Base-by-base conservation (phyloP, 2,797 vertebrate genomes). In the Cetoscarus ocellatus region DNA sequence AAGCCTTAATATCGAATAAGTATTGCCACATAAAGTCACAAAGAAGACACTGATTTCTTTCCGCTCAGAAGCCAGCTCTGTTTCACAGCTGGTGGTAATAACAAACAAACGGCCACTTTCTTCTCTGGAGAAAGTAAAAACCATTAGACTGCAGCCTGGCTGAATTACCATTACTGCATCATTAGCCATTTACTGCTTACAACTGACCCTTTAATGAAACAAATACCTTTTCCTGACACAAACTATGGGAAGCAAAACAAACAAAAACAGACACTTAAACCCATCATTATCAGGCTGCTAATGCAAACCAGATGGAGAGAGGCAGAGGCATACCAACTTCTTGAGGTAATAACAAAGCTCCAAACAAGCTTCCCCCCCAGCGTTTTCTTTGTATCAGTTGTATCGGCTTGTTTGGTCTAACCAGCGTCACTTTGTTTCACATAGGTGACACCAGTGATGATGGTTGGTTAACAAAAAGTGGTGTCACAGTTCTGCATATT, bases 271-370 rank as follows among this genome's bases (percentile, higher is more conserved):
- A 87, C 88, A 94, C 94, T 94, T 94, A 93, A 95, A 94, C 89
- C 83, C 94, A 93, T 94, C 94, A 94, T 94, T 93, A 94, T 96
- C 95, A 94, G 91, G 80, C 86, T 90, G 88, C 92, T 97, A 97
- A 98, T 96, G 91, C 71, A 92, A 95, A 96, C 94, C 97, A 98
- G 96, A 97, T 98, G 96, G 90, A 45, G 73, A 82, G 86, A 73
- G 83, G 88, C 82, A 80, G 72, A 83, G 82, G 91, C 96, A 97
- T 98, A 96, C 97, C 96, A 94, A 88, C 91, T 95, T 94, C 93
- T 91, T 96, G 96, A 96, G 94, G 95, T 96, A 97, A 97, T 95
- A 93, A 86, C 90, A 83, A 86, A 79, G 74, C 73, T 82, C 82
- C 55, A 84, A 92, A 89, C 85, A 82, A 86, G 92, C 88, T 85